Evolutionary conservation across 2,797 vertebrate species (phyloP), one percentile per base, ranked within the genome.

Genomic region (Falco columbarius): DNA sequence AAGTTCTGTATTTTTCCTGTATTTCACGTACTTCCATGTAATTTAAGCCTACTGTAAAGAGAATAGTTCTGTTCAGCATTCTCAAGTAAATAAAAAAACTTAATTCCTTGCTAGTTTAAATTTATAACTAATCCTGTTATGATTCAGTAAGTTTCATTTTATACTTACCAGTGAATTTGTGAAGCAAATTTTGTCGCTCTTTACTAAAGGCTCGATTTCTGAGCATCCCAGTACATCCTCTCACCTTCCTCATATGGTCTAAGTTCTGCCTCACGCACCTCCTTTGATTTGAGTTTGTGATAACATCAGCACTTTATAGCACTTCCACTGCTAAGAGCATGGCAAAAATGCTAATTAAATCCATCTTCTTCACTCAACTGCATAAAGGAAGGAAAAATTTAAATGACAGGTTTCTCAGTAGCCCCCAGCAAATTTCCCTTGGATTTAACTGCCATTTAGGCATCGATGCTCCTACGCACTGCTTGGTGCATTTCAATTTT

Each of bases 281-380:
- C 68, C 71, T 89, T 70, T 74, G 86, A 91, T 81, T 85, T 2
- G 4, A 96, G 55, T 32, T 81, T 83, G 51, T 0, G 5, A 52
- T 65, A 93, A 77, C 88, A 95, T 8, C 86, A 96, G 75, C 71
- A 77, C 63, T 94, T 96, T 14, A 73, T 11, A 89, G 77, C 79
- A 74, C 66, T 92, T 95, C 77, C 32, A 79, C 68, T 58, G 92
- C 86, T 85, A 67, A 74, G 19, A 89, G 75, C 65, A 58, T 0
- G 2, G 61, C 65, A 93, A 81, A 95, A 95, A 92, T n/a, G 92
- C 58, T 88, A 93, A 95, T 94, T 81, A 86, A 96, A 96, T 89
- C 52, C 52, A 89, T 86, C 89, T 87, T 86, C 66, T 75, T 89
- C 81, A 74, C 82, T 95, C 93, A 68, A 14, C 38, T 75, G 61